A percentile compares a stretch with the other conserved stretches of the same genome.
phyloP scores from a whole-genome alignment of 2,888 invertebrate species.

The Linnaemya tessellans region DNA sequence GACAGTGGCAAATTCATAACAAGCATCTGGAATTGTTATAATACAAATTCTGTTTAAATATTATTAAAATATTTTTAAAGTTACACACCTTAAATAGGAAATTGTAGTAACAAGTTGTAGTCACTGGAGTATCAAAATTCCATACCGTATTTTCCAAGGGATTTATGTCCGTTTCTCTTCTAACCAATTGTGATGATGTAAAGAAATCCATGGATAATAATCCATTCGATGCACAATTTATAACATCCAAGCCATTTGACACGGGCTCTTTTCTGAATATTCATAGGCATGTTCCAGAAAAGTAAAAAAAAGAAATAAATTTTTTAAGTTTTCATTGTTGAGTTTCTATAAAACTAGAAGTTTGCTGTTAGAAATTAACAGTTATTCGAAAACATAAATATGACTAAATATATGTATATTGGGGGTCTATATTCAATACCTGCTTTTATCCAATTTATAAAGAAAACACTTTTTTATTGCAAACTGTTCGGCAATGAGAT shows the following conservation, averaged over 20 bases:
- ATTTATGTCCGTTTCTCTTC: background rate
- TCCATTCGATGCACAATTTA: constrained; percentile 33
- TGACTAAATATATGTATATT: no score
- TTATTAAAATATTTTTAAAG: background rate
- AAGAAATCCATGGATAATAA: background rate
- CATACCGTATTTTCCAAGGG: constrained; percentile 56
- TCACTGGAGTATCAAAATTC: background rate
- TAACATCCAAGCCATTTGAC: constrained; percentile 27
- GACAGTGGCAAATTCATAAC: constrained; percentile 6
- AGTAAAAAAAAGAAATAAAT: no score
- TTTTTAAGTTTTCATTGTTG: no score
- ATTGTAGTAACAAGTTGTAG: background rate
- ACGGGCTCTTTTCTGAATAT: constrained; percentile 19
- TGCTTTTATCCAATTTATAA: no score
- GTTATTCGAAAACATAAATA: no score
- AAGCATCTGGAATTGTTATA: background rate
- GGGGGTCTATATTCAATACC: no score
- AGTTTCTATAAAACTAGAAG: no score
- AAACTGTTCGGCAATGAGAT: no score
- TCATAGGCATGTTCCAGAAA: no score
- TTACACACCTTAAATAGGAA: constrained; percentile 25
- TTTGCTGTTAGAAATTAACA: no score
- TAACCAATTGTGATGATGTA: rapidly evolving
- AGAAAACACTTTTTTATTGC: no score
- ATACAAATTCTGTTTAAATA: background rate